These are phyloP conservation scores for Eupithecia inturbata DNA, from an alignment of 2,888 invertebrate species.

Conservation along the genomic window DNA sequence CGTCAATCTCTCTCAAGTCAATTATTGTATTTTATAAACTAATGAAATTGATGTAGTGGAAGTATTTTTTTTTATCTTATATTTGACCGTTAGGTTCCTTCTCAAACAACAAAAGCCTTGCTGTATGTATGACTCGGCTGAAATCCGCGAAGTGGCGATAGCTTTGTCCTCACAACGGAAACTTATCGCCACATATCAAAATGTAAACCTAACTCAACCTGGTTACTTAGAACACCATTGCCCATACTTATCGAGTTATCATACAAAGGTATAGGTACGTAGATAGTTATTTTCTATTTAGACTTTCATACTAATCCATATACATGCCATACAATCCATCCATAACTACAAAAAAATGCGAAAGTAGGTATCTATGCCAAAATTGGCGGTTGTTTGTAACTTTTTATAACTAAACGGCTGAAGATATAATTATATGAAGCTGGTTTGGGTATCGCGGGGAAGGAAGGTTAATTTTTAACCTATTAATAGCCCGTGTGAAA, in stretches of 20 bases:
- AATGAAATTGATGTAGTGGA: no score
- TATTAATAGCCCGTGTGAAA: not conserved
- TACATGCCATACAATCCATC: not conserved
- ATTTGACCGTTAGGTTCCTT: not conserved
- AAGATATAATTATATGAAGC: not conserved
- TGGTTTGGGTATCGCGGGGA: not conserved
- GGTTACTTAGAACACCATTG: slow-evolving; percentile 66
- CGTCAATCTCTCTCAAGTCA: no score
- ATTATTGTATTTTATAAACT: no score
- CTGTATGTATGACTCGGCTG: slow-evolving; percentile 47
- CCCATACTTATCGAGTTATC: slow-evolving; percentile 11
- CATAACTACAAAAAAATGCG: no score
- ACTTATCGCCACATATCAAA: slow-evolving; percentile 68
- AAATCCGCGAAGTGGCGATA: slow-evolving; percentile 55
- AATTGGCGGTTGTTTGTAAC: not conserved
- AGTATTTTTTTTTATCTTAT: no score
- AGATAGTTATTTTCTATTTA: not conserved
- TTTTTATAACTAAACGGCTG: not conserved
- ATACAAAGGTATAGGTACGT: not conserved
- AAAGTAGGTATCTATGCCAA: not conserved
- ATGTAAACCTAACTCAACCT: slow-evolving; percentile 68
- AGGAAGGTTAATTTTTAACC: not conserved
- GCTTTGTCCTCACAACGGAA: slow-evolving; percentile 41
- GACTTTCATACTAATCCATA: not conserved
- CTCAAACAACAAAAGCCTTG: not conserved